These are phyloP conservation scores for Clinocottus analis DNA, from an alignment of 2,113 vertebrate species.

Conservation along the genomic window DNA sequence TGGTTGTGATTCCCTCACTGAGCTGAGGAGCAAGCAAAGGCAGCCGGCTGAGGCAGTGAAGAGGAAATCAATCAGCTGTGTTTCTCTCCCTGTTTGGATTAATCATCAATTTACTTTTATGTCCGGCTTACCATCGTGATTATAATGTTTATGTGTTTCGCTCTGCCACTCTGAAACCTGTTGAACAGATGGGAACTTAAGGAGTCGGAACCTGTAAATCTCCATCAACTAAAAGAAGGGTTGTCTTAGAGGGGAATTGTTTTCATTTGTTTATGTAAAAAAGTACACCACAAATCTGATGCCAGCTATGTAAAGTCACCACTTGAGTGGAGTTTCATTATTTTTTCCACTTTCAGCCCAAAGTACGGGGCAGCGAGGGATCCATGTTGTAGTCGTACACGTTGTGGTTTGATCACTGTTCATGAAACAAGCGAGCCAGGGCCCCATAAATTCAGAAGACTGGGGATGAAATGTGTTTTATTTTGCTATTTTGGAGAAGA, in stretches of 20 bases:
- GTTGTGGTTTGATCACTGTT: slow-evolving; percentile 57
- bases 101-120: slow-evolving; percentile 24
- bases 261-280: slow-evolving; percentile 73
- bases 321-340: slow-evolving; percentile 53
- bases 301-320: slow-evolving; percentile 64
- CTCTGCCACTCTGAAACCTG: slow-evolving; percentile 13
- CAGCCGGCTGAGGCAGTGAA: neutral
- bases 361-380: slow-evolving; percentile 26
- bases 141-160: slow-evolving; percentile 30
- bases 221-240: slow-evolving; percentile 25
- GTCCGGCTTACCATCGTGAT: slow-evolving; percentile 1
- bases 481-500: slow-evolving; percentile 50
- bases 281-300: slow-evolving; percentile 65
- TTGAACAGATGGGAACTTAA: slow-evolving; percentile 35
- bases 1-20: neutral
- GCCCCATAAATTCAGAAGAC: slow-evolving; percentile 44
- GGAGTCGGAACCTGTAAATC: slow-evolving; percentile 23
- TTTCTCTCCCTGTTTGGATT: slow-evolving; percentile 7
- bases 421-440: slow-evolving; percentile 58
- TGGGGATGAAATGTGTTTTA: slow-evolving; percentile 46
- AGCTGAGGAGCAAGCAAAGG: neutral
- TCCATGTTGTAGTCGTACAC: slow-evolving; percentile 45
- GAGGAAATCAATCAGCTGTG: neutral
- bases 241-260: slow-evolving; percentile 64
- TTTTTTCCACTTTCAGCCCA: slow-evolving; percentile 48